Conservation (phyloP, 2,797 vertebrate genomes). For the Knipowitschia caucasica region DNA sequence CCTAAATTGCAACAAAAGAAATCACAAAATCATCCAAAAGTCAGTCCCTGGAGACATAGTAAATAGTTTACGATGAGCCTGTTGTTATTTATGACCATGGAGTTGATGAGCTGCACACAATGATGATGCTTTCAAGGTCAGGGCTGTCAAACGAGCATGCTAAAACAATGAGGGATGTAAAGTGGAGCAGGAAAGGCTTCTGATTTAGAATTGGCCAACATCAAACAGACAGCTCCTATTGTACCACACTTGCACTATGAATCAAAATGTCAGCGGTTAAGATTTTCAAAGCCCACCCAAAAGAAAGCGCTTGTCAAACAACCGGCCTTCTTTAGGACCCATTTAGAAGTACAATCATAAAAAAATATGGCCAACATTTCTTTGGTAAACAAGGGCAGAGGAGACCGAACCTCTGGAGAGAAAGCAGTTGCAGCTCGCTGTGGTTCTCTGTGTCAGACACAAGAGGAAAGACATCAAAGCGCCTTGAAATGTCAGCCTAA, state of each 20-base stretch:
- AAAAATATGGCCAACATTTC: slow-evolving; percentile 15
- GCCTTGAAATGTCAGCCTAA: slow-evolving; percentile 64
- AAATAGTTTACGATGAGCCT: not conserved
- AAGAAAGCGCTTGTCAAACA: slow-evolving; percentile 5
- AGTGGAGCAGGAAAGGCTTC: not conserved
- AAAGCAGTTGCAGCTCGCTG: slow-evolving; percentile 8
- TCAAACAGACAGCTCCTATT: slow-evolving; percentile 4
- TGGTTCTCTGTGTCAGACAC: slow-evolving; percentile 27
- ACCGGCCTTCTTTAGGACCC: not conserved
- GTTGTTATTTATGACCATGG: slow-evolving; percentile 7
- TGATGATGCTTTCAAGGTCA: slow-evolving; percentile 7
- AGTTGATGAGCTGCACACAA: slow-evolving; percentile 4
- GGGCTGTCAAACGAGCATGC: not conserved
- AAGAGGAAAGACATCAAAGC: slow-evolving; percentile 51
- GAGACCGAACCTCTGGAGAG: slow-evolving; percentile 9
- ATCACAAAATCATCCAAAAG: not conserved
- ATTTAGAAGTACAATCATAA: slow-evolving; percentile 9
- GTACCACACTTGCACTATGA: slow-evolving; percentile 6
- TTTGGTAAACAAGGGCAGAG: slow-evolving; percentile 1
- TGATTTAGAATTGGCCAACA: slow-evolving; percentile 3
- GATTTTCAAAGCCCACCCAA: slow-evolving; percentile 1
- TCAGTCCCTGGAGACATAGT: not conserved
- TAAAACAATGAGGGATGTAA: slow-evolving; percentile 1
- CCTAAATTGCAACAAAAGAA: not conserved
- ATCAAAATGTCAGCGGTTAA: slow-evolving; percentile 10